These are phyloP conservation scores for Xiphophorus couchianus DNA, from an alignment of 2,113 vertebrate genomes.

Conservation along the genomic window DNA sequence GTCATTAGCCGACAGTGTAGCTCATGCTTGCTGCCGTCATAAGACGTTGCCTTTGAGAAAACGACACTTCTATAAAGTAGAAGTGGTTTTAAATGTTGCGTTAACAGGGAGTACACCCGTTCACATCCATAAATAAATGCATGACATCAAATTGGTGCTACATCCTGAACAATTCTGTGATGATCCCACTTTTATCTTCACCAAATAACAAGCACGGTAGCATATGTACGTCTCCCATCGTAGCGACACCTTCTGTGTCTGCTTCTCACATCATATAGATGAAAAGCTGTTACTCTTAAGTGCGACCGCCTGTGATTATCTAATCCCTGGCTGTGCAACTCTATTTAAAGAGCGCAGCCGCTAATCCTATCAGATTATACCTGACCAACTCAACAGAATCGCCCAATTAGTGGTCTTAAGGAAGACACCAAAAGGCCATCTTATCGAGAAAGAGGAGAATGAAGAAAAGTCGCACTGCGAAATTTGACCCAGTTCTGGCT, in stretches of 20 bases:
- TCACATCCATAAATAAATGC: background rate
- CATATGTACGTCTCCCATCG: background rate
- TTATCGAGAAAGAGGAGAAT: conserved; percentile 19
- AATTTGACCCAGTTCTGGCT: conserved; percentile 23
- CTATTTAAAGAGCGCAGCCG: conserved; percentile 71
- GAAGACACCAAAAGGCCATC: conserved; percentile 34
- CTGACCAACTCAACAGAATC: conserved; percentile 58
- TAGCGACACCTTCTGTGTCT: background rate
- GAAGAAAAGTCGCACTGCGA: conserved; percentile 3
- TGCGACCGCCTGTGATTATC: conserved; percentile 52
- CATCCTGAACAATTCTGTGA: background rate
- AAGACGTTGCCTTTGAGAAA: background rate
- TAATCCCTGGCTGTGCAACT: conserved; percentile 68
- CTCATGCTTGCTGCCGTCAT: background rate
- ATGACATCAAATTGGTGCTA: background rate
- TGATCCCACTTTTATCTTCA: background rate
- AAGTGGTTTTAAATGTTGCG: background rate
- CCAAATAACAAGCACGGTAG: background rate
- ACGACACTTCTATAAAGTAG: background rate
- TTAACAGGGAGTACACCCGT: background rate
- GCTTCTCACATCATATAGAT: conserved; percentile 27
- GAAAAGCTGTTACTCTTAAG: conserved; percentile 50
- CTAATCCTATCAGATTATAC: conserved; percentile 77
- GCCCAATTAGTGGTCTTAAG: conserved; percentile 64
- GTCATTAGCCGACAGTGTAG: background rate